A percentile compares a stretch with the other conserved stretches of the same genome.
Conservation (phyloP, 2,888 invertebrate genomes). For the Perdita meconis region DNA sequence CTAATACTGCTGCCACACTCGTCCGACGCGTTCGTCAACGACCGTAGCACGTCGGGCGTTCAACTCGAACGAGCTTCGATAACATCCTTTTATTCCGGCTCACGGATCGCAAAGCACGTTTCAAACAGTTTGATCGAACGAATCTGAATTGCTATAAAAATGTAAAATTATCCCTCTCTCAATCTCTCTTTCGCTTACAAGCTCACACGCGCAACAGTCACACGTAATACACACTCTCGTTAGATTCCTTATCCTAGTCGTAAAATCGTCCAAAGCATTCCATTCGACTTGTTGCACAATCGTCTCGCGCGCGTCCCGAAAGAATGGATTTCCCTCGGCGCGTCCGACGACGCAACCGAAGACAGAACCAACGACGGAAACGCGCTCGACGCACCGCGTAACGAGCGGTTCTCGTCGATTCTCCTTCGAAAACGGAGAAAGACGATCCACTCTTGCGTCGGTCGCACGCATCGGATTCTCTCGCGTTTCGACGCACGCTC, state of each 20-base stretch:
- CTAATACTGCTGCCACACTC: conserved; percentile 82
- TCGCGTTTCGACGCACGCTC: not conserved
- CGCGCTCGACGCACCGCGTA: too few relatives aligned
- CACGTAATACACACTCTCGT: not conserved
- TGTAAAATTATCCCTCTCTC: conserved; percentile 39
- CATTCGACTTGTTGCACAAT: conserved; percentile 24
- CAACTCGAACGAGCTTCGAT: not conserved
- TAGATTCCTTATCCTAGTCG: not conserved
- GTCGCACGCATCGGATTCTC: not conserved
- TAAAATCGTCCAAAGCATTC: conserved; percentile 5
- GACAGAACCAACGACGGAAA: too few relatives aligned
- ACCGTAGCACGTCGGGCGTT: not conserved
- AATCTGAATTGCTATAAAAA: conserved; percentile 41
- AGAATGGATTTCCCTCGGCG: not conserved
- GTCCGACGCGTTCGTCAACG: conserved; percentile 31
- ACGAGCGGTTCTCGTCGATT: too few relatives aligned
- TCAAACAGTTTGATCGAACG: conserved; percentile 3
- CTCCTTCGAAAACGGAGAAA: too few relatives aligned
- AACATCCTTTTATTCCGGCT: conserved; percentile 11
- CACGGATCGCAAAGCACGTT: conserved; percentile 31
- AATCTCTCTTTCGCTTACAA: not conserved
- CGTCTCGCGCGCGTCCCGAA: conserved; percentile 5
- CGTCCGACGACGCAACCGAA: too few relatives aligned
- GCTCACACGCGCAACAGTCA: not conserved
- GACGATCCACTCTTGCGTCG: not conserved